Percentiles rank a stretch among this genome's conserved stretches.
These are phyloP conservation scores for Eristalis tenax DNA, from an alignment of 2,888 invertebrate genomes.

Conservation along the genomic window DNA sequence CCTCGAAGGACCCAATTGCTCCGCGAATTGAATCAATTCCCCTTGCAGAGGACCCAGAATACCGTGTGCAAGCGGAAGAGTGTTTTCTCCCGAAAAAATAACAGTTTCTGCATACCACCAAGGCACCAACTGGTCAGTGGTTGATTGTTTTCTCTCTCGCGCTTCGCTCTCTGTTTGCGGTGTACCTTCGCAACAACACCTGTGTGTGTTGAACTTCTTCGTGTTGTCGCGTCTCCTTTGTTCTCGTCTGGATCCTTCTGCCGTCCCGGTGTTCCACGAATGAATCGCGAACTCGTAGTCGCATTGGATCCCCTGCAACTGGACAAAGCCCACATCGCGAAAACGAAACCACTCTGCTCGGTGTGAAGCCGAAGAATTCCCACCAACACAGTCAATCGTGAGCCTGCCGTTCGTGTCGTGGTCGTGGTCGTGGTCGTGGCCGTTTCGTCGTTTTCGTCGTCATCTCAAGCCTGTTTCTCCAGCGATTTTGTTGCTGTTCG, in stretches of 20 bases:
- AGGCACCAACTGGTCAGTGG: neutral
- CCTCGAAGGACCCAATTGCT: neutral
- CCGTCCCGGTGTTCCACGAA: neutral
- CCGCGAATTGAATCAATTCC: neutral
- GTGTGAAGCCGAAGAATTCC: neutral
- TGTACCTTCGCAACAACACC: neutral
- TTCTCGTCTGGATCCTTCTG: neutral
- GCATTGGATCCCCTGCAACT: neutral
- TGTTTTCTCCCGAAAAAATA: neutral
- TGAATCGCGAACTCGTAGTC: neutral
- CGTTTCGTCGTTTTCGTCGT: neutral
- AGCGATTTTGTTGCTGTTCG: conserved; percentile 26
- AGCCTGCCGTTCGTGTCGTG: conserved; percentile 10
- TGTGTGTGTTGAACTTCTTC: neutral
- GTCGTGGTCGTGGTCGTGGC: conserved; percentile 3
- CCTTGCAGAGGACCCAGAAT: neutral
- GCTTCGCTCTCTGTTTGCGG: neutral
- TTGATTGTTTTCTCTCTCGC: neutral
- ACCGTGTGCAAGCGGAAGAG: neutral
- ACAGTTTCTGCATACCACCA: neutral
- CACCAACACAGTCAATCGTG: neutral
- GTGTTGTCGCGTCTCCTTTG: neutral
- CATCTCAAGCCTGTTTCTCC: conserved; percentile 17
- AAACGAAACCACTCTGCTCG: neutral
- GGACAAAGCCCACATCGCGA: neutral